Base-by-base conservation (phyloP, 1,140 invertebrate species). In the Drosophila asahinai region DNA sequence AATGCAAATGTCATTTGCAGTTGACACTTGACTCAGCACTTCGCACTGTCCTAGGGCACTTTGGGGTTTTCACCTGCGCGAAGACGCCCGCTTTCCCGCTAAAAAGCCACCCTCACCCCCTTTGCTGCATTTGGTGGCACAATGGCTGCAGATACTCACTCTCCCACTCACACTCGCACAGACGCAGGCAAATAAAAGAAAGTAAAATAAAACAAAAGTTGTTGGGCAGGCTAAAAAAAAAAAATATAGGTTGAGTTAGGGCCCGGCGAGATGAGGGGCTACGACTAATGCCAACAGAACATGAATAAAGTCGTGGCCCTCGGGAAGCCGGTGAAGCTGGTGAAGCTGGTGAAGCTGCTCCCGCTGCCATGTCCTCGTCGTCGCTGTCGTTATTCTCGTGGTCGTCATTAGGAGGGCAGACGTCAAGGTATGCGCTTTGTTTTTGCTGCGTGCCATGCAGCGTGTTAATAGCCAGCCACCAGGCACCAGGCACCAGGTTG, bases 1-100 rank as follows among this genome's bases (percentile, higher is more conserved):
- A 90, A 90, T 90, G 86, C 86, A 90, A 90, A 90, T 90, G 86
- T 90, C 86, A 90, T 90, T 90, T 90, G 86, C 86, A 90, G 86
- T 90, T 90, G 86, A 90, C 86, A 90, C 86, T 90, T 90, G 86
- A 90, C 86, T 90, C 86, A 90, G 86, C 86, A 90, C 86, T 90
- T 90, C 86, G 86, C 86, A 86, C 86, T 90, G 86, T 90, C 86
- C 86, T 86, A 68, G 72, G 86, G 86, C 86, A 86, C 86, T 90
- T 90, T 90, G 86, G 86, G 86, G 86, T 82, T 89, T 89, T 90
- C 86, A 90, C 86, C 86, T 90, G 86, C 74, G 61, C 66, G 52
- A 57, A 57, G 54, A 57, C 45, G 40, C 73, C 59, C 38, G 45
- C 9, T 36, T 61, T 59, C 52, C 42, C 59, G 40, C 15, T 14